phyloP scores from a whole-genome alignment of 2,888 invertebrate species.

The Thymelicus acteon region DNA sequence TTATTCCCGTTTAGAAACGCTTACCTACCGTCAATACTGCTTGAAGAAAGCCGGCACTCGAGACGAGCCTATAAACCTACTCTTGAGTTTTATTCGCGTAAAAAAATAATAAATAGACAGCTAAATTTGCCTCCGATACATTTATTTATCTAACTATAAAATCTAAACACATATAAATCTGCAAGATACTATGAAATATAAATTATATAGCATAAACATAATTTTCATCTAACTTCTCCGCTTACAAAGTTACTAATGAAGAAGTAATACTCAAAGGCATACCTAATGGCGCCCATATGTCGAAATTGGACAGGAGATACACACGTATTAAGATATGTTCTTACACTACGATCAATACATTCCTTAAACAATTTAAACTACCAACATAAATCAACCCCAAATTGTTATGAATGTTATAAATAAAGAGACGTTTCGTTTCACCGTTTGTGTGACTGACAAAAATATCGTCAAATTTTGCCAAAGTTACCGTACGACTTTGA shows the following conservation, averaged over 20 bases:
- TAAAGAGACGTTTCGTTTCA: not conserved
- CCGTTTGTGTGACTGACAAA: not conserved
- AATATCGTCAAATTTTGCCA: not conserved
- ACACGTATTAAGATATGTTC: constrained; percentile 18
- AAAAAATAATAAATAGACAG: constrained; percentile 57
- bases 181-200: constrained; percentile 29
- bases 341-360: constrained; percentile 2
- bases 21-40: constrained; percentile 23
- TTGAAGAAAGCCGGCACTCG: not conserved
- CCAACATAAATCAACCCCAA: not conserved
- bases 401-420: too few relatives aligned
- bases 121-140: constrained; percentile 50
- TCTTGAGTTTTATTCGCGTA: constrained; percentile 40
- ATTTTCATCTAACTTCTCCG: constrained; percentile 18
- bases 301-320: constrained; percentile 20
- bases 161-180: constrained; percentile 36
- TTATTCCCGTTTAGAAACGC: constrained; percentile 1
- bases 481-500: not conserved
- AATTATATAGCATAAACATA: constrained; percentile 32
- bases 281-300: constrained; percentile 5
- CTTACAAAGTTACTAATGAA: constrained; percentile 18
- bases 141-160: constrained; percentile 46
- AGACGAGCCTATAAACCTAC: constrained; percentile 17
- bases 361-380: not conserved
- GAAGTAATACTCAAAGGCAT: constrained; percentile 19